phyloP scores from a whole-genome alignment of 2,113 vertebrate species.

The Nycticorax nycticorax region DNA sequence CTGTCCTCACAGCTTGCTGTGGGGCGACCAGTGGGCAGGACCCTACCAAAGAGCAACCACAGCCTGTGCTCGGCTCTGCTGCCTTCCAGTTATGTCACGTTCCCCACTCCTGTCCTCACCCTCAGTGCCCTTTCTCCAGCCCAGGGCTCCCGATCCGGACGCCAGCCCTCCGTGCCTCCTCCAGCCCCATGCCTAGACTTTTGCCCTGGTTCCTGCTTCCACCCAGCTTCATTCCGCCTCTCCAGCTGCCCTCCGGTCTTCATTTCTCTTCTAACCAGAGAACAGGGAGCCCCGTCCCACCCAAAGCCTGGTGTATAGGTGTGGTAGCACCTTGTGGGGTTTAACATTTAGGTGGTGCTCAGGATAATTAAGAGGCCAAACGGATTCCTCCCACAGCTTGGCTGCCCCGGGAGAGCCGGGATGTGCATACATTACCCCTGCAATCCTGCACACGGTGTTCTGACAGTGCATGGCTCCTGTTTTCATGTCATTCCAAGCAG shows the following conservation, averaged over 20 bases:
- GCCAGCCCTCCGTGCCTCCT: background rate
- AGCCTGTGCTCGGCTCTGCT: background rate
- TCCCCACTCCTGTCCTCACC: background rate
- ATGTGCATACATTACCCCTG: background rate
- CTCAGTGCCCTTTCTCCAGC: fast-evolving
- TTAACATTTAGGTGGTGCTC: background rate
- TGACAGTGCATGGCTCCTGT: background rate
- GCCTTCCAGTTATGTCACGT: background rate
- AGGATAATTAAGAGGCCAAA: constrained; percentile 28
- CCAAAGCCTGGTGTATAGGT: constrained; percentile 14
- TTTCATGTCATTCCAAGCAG: constrained; percentile 51
- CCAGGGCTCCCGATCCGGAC: background rate
- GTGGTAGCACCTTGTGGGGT: constrained; percentile 26
- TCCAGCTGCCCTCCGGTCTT: background rate
- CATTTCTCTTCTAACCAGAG: constrained; percentile 18
- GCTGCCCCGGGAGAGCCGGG: background rate
- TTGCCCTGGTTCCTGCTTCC: background rate
- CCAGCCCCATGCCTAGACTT: background rate
- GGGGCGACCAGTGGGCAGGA: background rate
- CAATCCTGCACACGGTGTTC: background rate
- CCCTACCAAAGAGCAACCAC: background rate
- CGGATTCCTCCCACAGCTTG: constrained; percentile 48
- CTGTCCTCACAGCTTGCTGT: background rate
- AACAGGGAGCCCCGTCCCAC: background rate
- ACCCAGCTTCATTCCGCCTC: background rate